Evolutionary conservation across 1,140 invertebrate species (phyloP).

Genomic region (Macrotrachela quadricornifera): DNA sequence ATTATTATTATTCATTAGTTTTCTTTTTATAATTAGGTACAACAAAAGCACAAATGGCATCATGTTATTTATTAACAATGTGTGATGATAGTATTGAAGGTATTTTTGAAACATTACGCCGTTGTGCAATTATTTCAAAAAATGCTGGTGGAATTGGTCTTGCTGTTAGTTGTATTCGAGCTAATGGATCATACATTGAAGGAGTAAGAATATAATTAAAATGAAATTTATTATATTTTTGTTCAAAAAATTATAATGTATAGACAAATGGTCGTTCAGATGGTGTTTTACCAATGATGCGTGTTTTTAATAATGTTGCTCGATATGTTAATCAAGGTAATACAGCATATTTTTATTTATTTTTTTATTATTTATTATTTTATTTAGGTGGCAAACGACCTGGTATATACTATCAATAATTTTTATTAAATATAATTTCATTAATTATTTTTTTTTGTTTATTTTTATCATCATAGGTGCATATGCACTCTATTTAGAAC

Average conservation of each 20-base stretch:
- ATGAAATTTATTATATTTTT: not conserved
- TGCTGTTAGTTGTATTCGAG: constrained; percentile 83
- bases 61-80: constrained; percentile 87
- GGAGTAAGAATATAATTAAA: constrained; percentile 34
- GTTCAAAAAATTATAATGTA: constrained; percentile 8
- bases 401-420: constrained; percentile 23
- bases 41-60: constrained; percentile 65
- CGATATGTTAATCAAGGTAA: constrained; percentile 94
- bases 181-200: constrained; percentile 67
- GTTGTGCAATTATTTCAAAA: constrained; percentile 88
- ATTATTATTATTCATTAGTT: too few relatives aligned
- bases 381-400: not conserved
- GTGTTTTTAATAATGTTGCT: constrained; percentile 86
- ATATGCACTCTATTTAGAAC: constrained; percentile 94
- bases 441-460: too few relatives aligned
- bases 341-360: constrained; percentile 44
- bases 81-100: constrained; percentile 87
- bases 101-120: constrained; percentile 79
- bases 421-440: constrained; percentile 18
- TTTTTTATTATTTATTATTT: not conserved
- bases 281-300: constrained; percentile 86
- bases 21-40: constrained; percentile 31
- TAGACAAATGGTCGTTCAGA: constrained; percentile 77
- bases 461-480: too few relatives aligned
- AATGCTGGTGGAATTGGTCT: constrained; percentile 88